Base-by-base conservation (phyloP, 2,113 vertebrate species). In the Brachyhypopomus occidentalis region DNA sequence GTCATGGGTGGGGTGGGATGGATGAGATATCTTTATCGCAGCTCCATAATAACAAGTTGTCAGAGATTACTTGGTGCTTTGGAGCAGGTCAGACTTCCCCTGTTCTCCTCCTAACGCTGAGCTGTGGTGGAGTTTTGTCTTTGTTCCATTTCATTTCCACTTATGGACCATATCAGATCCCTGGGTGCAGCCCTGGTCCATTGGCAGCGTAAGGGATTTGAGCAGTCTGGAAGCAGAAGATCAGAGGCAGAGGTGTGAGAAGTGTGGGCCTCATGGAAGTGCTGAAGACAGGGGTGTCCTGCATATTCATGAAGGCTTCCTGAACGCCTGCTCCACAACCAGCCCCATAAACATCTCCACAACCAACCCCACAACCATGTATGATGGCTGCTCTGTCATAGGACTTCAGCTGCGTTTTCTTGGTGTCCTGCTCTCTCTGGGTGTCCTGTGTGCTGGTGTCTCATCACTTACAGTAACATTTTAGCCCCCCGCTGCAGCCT, bases 21-120 rank as follows among this genome's bases (percentile, higher is more conserved):
- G 27, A 75, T 36, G 52, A 69, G 45, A 1, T 41, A 70, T 78
- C 38, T 58, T 75, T 55, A 60, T 70, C 20, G 48, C 45, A 69
- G 60, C 34, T n/a, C 63, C 2, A 0, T 69, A 75, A 59, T 81
- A 75, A 75, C 72, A 60, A 5, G 41, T 56, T 81, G 72, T 69
- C 72, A 69, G 23, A 22, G 55, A 59, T 19, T n/a, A 27, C 45
- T 55, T 45, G 52, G 30, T 60, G 48, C 30, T 76, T 22, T 70
- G 30, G 55, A 64, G 48, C 59, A 23, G n/a, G 25, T 52, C 62
- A 41, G 36, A 38, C 16, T 67, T 17, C 4, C 3, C 12, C 9
- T 6, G 1, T 60, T 25, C 45, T 11, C 8, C 27, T 75, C 72
- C 27, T 52, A 9, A 27, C 7, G 3, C 16, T 30, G 25, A 56